These are phyloP conservation scores for Tor tambroides DNA, from an alignment of 2,113 vertebrate species.

Conservation along the genomic window DNA sequence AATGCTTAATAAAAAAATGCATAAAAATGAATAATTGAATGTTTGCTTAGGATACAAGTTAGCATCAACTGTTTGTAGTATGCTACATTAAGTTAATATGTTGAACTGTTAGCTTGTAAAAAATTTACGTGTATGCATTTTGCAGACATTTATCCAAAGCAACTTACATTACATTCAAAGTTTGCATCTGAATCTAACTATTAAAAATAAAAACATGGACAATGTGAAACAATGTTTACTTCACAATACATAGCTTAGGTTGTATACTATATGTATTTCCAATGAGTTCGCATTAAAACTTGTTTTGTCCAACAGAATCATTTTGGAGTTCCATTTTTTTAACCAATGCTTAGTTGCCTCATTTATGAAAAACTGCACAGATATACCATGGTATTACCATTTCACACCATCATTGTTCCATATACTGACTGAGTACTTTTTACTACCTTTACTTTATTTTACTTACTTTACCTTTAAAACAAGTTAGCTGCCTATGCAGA, in stretches of 20 bases:
- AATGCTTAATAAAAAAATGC: not conserved
- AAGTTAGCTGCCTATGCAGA: not conserved
- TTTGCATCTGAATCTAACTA: not conserved
- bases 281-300: not conserved
- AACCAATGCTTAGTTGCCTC: not conserved
- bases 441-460: too few species aligned
- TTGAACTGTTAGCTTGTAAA: not conserved
- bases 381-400: not conserved
- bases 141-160: not conserved
- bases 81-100: not conserved
- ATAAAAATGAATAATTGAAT: not conserved
- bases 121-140: not conserved
- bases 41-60: not conserved
- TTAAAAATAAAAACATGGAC: too few species aligned
- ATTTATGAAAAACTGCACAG: not conserved
- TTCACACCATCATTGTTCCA: not conserved
- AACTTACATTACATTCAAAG: not conserved
- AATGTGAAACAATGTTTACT: too few species aligned
- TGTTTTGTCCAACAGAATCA: not conserved
- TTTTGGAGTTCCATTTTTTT: not conserved
- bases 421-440: slow-evolving; percentile 1
- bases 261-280: not conserved
- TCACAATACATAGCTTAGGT: not conserved
- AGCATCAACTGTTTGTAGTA: not conserved
- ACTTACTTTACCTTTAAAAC: not conserved